These are phyloP conservation scores for Schlechtendalia chinensis DNA, from an alignment of 1,140 invertebrate genomes.

Conservation along the genomic window DNA sequence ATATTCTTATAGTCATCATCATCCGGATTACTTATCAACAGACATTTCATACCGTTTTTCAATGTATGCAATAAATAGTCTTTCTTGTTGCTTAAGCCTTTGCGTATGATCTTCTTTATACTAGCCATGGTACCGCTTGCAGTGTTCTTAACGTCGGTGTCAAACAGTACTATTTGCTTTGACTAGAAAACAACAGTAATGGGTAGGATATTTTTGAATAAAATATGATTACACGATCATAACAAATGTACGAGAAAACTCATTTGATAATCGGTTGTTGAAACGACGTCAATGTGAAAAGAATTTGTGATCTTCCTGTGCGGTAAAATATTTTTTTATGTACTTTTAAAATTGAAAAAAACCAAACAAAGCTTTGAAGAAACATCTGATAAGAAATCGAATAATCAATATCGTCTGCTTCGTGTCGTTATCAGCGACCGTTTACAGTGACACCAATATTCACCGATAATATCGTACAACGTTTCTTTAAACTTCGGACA, in stretches of 20 bases:
- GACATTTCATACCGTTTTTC: constrained; percentile 41
- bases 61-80: constrained; percentile 20
- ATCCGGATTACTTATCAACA: constrained; percentile 11
- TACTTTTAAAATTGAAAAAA: no score
- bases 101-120: background rate
- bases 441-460: constrained; percentile 7
- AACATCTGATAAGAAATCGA: background rate
- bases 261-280: background rate
- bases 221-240: background rate
- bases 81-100: constrained; percentile 35
- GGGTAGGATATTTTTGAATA: no score
- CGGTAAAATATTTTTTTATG: no score
- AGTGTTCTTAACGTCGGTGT: no score
- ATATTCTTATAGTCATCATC: background rate
- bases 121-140: constrained; percentile 6
- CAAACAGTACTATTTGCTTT: background rate
- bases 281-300: background rate
- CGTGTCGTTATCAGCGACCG: background rate
- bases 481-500: background rate
- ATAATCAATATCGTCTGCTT: background rate
- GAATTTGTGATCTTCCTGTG: background rate
- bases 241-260: background rate
- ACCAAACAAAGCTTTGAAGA: background rate
- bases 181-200: background rate
- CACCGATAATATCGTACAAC: background rate